A percentile compares a stretch with the other conserved stretches of the same genome.
phyloP scores from a whole-genome alignment of 2,797 vertebrate species.

The Sandelia bainsii region DNA sequence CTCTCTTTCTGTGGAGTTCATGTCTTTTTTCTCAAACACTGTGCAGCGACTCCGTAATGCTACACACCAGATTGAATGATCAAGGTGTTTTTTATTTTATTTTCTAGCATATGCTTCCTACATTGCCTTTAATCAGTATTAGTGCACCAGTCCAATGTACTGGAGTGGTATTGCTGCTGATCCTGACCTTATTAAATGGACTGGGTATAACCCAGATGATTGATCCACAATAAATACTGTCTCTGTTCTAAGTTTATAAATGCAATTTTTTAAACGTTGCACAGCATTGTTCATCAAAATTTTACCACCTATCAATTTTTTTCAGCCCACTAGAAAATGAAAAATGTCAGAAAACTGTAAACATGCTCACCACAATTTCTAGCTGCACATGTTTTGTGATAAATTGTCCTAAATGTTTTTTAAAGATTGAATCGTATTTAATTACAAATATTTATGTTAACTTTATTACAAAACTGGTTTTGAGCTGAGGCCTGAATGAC shows the following conservation, averaged over 20 bases:
- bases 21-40: constrained; percentile 7
- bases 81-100: not conserved
- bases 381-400: not conserved
- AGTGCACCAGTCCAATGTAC: constrained; percentile 1
- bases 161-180: constrained; percentile 10
- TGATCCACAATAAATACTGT: not conserved
- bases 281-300: not conserved
- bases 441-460: not conserved
- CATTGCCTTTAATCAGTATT: constrained; percentile 2
- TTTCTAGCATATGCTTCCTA: not conserved
- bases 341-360: constrained; percentile 6
- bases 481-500: not conserved
- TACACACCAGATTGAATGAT: constrained; percentile 24
- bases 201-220: not conserved
- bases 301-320: not conserved
- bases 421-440: not conserved
- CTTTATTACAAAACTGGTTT: not conserved
- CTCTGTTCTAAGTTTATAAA: constrained; percentile 1
- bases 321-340: not conserved
- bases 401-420: not conserved
- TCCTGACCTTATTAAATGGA: constrained; percentile 36
- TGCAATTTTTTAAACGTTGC: not conserved
- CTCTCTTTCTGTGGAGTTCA: not conserved
- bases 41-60: constrained; percentile 10
- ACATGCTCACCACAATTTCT: not conserved